These are phyloP conservation scores for Autographa gamma DNA, from an alignment of 2,888 invertebrate genomes.

Conservation along the genomic window DNA sequence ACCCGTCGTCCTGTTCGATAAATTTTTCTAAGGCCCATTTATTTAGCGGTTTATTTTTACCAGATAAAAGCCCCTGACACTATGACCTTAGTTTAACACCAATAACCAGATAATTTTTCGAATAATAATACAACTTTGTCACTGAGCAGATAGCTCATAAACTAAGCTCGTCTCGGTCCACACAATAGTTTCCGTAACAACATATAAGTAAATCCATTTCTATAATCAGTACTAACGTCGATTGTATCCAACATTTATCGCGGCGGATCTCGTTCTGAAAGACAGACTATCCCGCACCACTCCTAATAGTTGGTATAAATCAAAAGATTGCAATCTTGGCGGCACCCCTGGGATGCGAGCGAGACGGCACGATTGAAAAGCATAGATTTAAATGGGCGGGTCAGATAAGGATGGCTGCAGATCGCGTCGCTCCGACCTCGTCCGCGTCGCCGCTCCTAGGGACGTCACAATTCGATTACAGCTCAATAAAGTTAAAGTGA, in stretches of 20 bases:
- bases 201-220: constrained; percentile 80
- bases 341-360: constrained; percentile 88
- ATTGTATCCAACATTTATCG: constrained; percentile 84
- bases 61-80: constrained; percentile 22
- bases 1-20: not conserved
- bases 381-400: constrained; percentile 88
- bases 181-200: constrained; percentile 50
- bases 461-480: constrained; percentile 89
- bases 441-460: constrained; percentile 78
- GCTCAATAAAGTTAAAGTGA: constrained; percentile 89
- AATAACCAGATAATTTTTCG: constrained; percentile 17
- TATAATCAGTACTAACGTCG: constrained; percentile 85
- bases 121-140: constrained; percentile 12
- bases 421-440: constrained; percentile 79
- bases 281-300: constrained; percentile 85
- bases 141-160: constrained; percentile 19
- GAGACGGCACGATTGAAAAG: constrained; percentile 89
- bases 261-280: constrained; percentile 79
- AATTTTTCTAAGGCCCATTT: not conserved
- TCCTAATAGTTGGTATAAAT: constrained; percentile 89
- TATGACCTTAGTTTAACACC: constrained; percentile 6
- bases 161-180: constrained; percentile 24
- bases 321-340: constrained; percentile 89
- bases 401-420: constrained; percentile 88
- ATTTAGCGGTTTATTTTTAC: constrained; percentile 14